Base-by-base conservation (phyloP, 2,797 vertebrate species). In the Miichthys miiuy region DNA sequence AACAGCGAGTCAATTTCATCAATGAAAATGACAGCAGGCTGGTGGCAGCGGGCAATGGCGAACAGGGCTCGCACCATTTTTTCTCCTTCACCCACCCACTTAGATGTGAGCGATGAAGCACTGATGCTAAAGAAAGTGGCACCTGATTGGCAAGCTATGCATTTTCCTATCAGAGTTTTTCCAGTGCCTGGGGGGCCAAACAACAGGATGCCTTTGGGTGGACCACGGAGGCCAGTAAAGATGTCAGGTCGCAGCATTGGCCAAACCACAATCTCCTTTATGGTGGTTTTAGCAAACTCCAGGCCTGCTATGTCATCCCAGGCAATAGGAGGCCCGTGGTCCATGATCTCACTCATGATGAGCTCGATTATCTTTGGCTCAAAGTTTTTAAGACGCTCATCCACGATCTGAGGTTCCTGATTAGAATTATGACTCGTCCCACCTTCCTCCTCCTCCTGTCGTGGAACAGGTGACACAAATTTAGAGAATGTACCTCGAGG, bases 61-160 rank as follows among this genome's bases (percentile, higher is more conserved):
- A 99, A 99, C 82, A 99, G 91, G 0, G 97, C 97, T 3, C 97
- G 96, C 12, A 99, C 98, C 98, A 99, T 98, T 87, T 99, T 99
- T 66, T 99, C 98, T 3, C 98, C 98, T 81, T 99, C 98, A 0
- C 98, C 98, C 18, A 99, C 97, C 98, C 98, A 99, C 27, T 99
- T 99, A 62, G 98, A 99, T 56, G 98, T 99, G 66, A 99, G 94
- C 0, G 98, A 99, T 2, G 98, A 99, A 27, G 98, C 98, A 11
- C 98, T 99, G 87, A 99, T 99, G 91, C 98, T 99, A 47, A 99
- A 99, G 92, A 99, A 99, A 0, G 98, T 99, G 0, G 98, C 98
- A 16, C 97, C 97, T 1, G 98, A 99, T 77, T 99, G 98, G 87
- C 97, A 97, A 0, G 98, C 98, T 0, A 99, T 99, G 87, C 98